These are phyloP conservation scores for Aleiodes testaceus DNA, from an alignment of 2,888 invertebrate species.

Conservation along the genomic window DNA sequence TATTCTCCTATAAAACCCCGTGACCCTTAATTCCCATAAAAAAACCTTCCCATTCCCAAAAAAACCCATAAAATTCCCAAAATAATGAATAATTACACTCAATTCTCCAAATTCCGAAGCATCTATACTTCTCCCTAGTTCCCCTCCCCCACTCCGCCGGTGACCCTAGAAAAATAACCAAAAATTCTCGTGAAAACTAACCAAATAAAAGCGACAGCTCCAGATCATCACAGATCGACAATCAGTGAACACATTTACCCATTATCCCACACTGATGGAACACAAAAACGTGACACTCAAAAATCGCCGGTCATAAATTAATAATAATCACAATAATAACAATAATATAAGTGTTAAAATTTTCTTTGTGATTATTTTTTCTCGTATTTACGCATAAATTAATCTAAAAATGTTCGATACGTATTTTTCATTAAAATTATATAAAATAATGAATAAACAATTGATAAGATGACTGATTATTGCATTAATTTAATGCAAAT, in stretches of 20 bases:
- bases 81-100: too few species aligned
- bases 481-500: conserved; percentile 52
- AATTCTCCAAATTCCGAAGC: too few species aligned
- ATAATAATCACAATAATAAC: too few species aligned
- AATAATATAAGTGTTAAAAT: conserved; percentile 33
- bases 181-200: background rate
- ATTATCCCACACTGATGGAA: background rate
- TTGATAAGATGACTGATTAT: conserved; percentile 63
- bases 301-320: conserved; percentile 17
- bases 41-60: too few species aligned
- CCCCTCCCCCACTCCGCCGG: too few species aligned
- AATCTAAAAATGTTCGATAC: conserved; percentile 61
- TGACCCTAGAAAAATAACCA: background rate
- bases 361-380: conserved; percentile 42
- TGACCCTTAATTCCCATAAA: too few species aligned
- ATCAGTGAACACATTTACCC: background rate
- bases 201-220: background rate
- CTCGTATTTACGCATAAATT: conserved; percentile 50
- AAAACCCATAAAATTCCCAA: too few species aligned
- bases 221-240: background rate
- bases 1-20: too few species aligned
- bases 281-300: conserved; percentile 11
- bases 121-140: too few species aligned
- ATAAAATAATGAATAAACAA: conserved; percentile 64
- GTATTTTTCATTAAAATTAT: conserved; percentile 55